Conservation (phyloP, 2,113 vertebrate species). For the Beaufortia kweichowensis region DNA sequence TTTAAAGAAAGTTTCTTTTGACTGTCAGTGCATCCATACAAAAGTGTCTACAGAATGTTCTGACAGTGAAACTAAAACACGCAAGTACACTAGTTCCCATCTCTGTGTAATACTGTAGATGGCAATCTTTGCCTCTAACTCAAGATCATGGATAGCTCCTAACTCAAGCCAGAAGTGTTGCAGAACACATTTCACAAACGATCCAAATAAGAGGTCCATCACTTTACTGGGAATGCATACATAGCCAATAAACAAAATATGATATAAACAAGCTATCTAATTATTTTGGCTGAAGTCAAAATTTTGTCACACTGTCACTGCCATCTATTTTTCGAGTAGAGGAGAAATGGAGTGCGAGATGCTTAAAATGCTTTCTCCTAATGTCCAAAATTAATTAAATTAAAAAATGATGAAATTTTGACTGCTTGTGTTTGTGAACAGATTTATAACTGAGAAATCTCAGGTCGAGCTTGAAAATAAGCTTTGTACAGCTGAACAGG, state of each 20-base stretch:
- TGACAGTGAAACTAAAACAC: neutral
- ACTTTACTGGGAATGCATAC: slow-evolving; percentile 9
- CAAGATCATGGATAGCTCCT: neutral
- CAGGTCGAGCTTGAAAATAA: neutral
- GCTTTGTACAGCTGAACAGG: neutral
- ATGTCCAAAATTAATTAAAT: neutral
- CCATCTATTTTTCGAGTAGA: neutral
- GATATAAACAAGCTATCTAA: slow-evolving; percentile 10
- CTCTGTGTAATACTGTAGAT: slow-evolving; percentile 71
- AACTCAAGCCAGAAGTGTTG: slow-evolving; percentile 3
- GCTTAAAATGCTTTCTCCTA: slow-evolving; percentile 17
- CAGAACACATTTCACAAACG: neutral
- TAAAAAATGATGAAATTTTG: neutral
- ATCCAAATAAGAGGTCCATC: neutral
- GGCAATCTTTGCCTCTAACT: slow-evolving; percentile 68
- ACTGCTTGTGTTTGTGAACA: neutral
- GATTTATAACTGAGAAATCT: neutral
- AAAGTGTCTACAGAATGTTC: neutral
- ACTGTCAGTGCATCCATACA: neutral
- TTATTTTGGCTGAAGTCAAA: slow-evolving; percentile 24
- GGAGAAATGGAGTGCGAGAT: neutral
- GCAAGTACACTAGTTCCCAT: slow-evolving; percentile 32
- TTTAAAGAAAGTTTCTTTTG: neutral
- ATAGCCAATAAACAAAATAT: slow-evolving; percentile 16
- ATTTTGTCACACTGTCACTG: neutral